Conservation (phyloP, 2,888 invertebrate genomes). For the Ennomos erosarius region DNA sequence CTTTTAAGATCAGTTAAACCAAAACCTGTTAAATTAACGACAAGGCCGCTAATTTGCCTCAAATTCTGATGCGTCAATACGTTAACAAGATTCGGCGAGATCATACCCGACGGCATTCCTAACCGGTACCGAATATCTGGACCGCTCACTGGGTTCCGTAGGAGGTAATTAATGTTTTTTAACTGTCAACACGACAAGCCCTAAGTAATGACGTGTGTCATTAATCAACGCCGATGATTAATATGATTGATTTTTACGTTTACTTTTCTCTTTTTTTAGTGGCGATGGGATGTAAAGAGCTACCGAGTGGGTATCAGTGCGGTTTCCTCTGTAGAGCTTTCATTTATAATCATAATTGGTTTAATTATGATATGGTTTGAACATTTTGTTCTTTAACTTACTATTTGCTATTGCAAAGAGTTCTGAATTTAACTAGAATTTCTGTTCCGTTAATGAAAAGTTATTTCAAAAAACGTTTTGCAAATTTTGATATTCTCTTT, state of each 20-base stretch:
- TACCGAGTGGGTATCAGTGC: too few relatives aligned
- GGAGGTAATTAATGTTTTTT: constrained; percentile 62
- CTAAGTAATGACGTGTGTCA: constrained; percentile 50
- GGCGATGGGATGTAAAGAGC: background rate
- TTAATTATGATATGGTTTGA: too few relatives aligned
- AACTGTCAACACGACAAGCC: constrained; percentile 56
- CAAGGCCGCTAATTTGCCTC: constrained; percentile 15
- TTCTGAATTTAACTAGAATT: too few relatives aligned
- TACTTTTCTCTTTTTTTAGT: constrained; percentile 22
- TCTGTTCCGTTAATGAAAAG: too few relatives aligned
- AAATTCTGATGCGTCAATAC: constrained; percentile 31
- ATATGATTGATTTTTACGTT: constrained; percentile 37
- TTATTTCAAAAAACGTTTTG: too few relatives aligned
- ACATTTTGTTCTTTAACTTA: too few relatives aligned
- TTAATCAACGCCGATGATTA: constrained; percentile 54
- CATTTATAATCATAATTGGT: too few relatives aligned
- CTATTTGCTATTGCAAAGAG: too few relatives aligned
- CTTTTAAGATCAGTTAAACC: background rate
- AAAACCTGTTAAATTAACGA: constrained; percentile 23
- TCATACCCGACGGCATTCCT: constrained; percentile 32
- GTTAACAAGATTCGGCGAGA: constrained; percentile 40
- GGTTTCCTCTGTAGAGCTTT: too few relatives aligned
- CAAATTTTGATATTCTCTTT: too few relatives aligned
- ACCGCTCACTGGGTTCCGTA: constrained; percentile 48
- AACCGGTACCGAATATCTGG: constrained; percentile 45